Evolutionary conservation across 64 coral and sea anemone genomes (phyloP).

Genomic region (Montipora sp.): DNA sequence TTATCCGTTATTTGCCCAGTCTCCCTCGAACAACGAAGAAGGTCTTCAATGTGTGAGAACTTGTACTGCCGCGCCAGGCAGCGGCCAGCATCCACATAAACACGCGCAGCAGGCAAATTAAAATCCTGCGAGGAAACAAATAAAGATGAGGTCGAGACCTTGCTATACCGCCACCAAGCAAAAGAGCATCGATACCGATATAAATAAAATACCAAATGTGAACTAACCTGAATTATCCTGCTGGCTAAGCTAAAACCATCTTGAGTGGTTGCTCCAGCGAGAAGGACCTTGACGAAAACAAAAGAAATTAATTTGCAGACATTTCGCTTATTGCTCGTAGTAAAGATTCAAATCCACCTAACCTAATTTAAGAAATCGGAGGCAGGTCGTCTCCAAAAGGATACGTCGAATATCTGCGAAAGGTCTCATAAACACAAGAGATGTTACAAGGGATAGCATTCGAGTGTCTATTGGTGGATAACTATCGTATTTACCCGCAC

Average conservation of each 20-base stretch:
- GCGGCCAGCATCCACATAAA: constrained; percentile 86
- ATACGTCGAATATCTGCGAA: no score
- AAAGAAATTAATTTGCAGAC: background rate
- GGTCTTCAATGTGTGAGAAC: constrained; percentile 83
- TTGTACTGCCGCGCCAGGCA: constrained; percentile 95
- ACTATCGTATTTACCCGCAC: constrained; percentile 66
- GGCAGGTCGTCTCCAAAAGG: no score
- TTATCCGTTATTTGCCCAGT: constrained; percentile 88
- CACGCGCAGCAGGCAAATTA: constrained; percentile 83
- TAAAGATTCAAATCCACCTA: no score
- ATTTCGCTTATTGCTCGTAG: no score
- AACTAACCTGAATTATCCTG: constrained; percentile 95
- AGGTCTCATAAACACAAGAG: no score
- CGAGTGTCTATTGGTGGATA: background rate
- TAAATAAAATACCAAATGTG: background rate
- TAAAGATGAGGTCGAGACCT: background rate
- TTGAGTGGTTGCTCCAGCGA: constrained; percentile 78
- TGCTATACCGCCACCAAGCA: background rate
- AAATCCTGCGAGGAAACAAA: constrained; percentile 68
- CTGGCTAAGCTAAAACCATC: constrained; percentile 90
- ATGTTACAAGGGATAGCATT: background rate
- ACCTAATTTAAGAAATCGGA: no score
- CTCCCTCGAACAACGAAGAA: constrained; percentile 76
- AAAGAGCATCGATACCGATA: background rate
- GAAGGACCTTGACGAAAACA: constrained; percentile 67